Evolutionary conservation across 1,140 invertebrate species (phyloP).

Genomic region (Penaeus vannamei): DNA sequence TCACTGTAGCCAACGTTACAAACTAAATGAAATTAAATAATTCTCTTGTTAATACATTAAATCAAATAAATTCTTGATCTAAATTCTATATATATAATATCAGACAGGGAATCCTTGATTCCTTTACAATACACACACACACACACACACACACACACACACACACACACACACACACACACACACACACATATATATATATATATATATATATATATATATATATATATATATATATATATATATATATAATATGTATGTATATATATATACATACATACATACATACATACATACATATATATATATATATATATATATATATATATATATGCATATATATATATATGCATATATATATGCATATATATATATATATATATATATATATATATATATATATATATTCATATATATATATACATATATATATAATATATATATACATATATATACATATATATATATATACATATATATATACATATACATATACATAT

Average conservation of each 20-base stretch:
- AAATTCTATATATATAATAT: no score
- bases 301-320: background rate
- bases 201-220: slow-evolving; percentile 11
- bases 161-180: no score
- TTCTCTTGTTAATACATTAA: no score
- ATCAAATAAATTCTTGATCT: no score
- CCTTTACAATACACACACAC: no score
- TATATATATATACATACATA: background rate
- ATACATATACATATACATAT: slow-evolving; percentile 33
- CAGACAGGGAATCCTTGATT: no score
- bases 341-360: background rate
- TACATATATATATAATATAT: background rate
- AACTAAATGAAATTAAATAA: no score
- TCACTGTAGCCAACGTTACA: no score
- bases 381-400: background rate
- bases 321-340: background rate
- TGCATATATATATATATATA: background rate
- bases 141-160: no score
- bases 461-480: slow-evolving; percentile 17
- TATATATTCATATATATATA: background rate
- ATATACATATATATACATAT: slow-evolving; percentile 20
- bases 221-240: slow-evolving; percentile 20
- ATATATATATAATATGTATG: slow-evolving; percentile 18
- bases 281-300: background rate
- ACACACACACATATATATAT: background rate